A percentile compares a stretch with the other conserved stretches of the same genome.
These are phyloP conservation scores for Trichechus manatus DNA, from an alignment of 2,113 vertebrate species.

Conservation along the genomic window DNA sequence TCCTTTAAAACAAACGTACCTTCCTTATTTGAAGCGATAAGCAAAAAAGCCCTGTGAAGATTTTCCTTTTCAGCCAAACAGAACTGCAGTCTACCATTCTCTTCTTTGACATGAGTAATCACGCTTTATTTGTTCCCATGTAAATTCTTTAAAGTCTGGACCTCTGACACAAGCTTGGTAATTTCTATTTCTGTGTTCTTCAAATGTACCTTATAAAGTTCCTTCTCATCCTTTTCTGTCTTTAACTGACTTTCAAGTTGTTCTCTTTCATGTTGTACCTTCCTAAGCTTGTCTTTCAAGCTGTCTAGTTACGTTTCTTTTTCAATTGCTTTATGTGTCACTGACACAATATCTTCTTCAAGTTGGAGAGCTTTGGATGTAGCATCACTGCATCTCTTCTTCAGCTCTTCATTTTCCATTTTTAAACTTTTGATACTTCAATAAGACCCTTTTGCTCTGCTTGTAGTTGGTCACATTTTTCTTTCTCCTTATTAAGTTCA, in stretches of 20 bases:
- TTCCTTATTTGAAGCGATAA: conserved; percentile 92
- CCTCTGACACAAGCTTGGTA: conserved; percentile 94
- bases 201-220: conserved; percentile 99
- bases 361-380: conserved; percentile 93
- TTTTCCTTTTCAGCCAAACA: conserved; percentile 95
- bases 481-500: conserved; percentile 91
- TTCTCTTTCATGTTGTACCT: conserved; percentile 93
- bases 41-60: conserved; percentile 91
- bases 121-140: conserved; percentile 96
- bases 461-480: conserved; percentile 90
- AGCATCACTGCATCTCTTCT: conserved; percentile 92
- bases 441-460: conserved; percentile 92
- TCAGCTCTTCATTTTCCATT: conserved; percentile 93
- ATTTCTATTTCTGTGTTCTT: conserved; percentile 99
- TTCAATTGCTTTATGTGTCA: conserved; percentile 96
- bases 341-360: conserved; percentile 95
- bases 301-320: conserved; percentile 99
- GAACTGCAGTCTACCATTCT: conserved; percentile 92
- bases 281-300: conserved; percentile 96
- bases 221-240: conserved; percentile 98
- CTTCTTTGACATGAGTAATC: conserved; percentile 96
- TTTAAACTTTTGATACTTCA: conserved; percentile 90
- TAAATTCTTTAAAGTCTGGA: conserved; percentile 96
- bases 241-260: conserved; percentile 95
- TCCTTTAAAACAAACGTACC: conserved; percentile 93